Base-by-base conservation (phyloP, 2,797 vertebrate species). In the Molossus molossus region DNA sequence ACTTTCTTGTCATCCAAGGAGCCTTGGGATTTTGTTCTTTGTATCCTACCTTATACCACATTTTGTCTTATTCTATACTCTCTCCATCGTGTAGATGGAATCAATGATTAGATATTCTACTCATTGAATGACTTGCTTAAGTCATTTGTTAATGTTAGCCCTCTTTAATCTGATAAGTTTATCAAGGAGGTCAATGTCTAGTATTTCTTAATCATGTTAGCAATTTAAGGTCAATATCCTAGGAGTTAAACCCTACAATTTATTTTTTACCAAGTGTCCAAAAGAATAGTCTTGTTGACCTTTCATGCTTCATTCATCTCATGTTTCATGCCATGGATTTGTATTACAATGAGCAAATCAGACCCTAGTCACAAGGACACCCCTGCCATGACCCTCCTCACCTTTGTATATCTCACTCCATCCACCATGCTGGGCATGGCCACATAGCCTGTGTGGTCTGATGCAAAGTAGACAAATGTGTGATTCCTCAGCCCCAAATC, bases 401-500 rank as follows among this genome's bases (percentile, higher is more conserved):
- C 99, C 99, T 99, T 98, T 99, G 97, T 99, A 99, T 92, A 99
- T 98, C 40, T 99, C 97, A 29, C 99, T 99, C 98, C 99, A 99
- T 79, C 99, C 99, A 87, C 99, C 99, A 25, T 90, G 95, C 90
- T 98, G 98, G 18, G 97, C 96, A 0, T 79, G 91, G 11, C 97
- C 89, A 64, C 33, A 33, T 33, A 33, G 29, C 99, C 99, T 1
- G 99, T 99, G 0, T 99, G 99, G 94, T 99, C 99, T 5, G 99
- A 99, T 1, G 99, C 98, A 91, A 99, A 99, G 97, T 99, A 99
- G 53, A 99, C 98, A 15, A 99, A 95, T 0, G 99, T 99, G 29
- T 97, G 98, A 94, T 98, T 98, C 76, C 97, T 97, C 17, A 99
- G 98, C 45, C 98, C 98, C 4, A 99, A 97, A 9, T 98, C 98